These are phyloP conservation scores for Fringilla coelebs DNA, from an alignment of 2,797 vertebrate species.

Conservation along the genomic window DNA sequence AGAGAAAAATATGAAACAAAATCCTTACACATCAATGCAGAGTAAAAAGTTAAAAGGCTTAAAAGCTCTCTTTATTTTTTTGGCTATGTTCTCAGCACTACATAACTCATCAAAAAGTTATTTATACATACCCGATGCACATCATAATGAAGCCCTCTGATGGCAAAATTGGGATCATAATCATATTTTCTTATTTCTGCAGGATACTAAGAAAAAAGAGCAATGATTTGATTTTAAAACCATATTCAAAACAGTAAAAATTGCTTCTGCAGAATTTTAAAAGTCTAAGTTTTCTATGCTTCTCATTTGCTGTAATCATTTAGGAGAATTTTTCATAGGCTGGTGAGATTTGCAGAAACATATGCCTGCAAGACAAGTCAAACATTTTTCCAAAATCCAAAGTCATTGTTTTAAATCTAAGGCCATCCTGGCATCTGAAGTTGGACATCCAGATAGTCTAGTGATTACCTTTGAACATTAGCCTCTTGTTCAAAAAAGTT, in stretches of 20 bases:
- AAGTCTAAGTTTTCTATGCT: neutral
- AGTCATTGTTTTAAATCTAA: neutral
- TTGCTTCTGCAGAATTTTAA: neutral
- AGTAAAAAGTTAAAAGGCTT: neutral
- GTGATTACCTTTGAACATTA: neutral
- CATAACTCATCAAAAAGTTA: neutral
- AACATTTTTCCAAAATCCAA: neutral
- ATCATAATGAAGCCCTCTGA: slow-evolving; percentile 96
- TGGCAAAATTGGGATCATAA: slow-evolving; percentile 92
- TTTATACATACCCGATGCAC: slow-evolving; percentile 89
- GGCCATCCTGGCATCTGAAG: neutral
- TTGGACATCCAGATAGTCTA: neutral
- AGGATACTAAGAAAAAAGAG: slow-evolving; percentile 83
- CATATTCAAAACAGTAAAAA: neutral
- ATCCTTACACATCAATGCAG: neutral
- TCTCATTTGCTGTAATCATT: neutral
- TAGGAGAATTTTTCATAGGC: neutral
- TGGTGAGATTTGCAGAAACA: neutral
- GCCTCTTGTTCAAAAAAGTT: neutral
- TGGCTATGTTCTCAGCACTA: neutral
- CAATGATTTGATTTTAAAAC: neutral
- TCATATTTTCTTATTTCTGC: slow-evolving; percentile 88
- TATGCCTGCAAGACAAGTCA: neutral
- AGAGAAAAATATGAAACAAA: neutral
- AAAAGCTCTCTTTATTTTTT: neutral